These are phyloP conservation scores for Gobionotothen gibberifrons DNA, from an alignment of 2,797 vertebrate species.

Conservation along the genomic window DNA sequence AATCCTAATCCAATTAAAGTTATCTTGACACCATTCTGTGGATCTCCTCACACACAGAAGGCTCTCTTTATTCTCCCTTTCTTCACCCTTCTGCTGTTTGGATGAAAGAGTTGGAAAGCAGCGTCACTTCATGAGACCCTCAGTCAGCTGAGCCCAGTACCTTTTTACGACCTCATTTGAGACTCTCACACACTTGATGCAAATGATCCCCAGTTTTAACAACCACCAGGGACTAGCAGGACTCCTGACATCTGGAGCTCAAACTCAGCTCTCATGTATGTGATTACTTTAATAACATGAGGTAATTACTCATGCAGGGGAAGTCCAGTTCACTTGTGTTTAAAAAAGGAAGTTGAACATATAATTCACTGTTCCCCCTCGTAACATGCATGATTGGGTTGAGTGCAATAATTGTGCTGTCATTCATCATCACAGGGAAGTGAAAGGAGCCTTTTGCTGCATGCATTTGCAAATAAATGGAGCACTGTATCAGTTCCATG, in stretches of 20 bases:
- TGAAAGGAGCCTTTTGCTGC: no score
- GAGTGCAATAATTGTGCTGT: no score
- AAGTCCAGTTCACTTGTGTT: no score
- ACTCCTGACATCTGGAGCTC: constrained; percentile 3
- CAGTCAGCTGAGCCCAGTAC: neutral
- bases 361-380: neutral
- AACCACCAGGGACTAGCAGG: neutral
- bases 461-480: no score
- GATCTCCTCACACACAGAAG: constrained; percentile 10
- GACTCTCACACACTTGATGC: neutral
- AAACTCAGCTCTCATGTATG: constrained; percentile 1
- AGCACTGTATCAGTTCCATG: no score
- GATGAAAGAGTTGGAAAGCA: neutral
- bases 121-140: neutral
- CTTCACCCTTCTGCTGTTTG: neutral
- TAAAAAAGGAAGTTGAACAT: neutral
- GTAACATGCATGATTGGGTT: neutral
- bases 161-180: neutral
- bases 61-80: constrained; percentile 12
- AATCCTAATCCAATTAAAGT: constrained; percentile 3
- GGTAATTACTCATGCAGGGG: neutral
- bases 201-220: constrained; percentile 14
- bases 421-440: no score
- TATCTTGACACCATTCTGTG: neutral
- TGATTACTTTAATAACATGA: neutral